Evolutionary conservation across 2,888 invertebrate species (phyloP).

Genomic region (Tetragonula carbonaria): DNA sequence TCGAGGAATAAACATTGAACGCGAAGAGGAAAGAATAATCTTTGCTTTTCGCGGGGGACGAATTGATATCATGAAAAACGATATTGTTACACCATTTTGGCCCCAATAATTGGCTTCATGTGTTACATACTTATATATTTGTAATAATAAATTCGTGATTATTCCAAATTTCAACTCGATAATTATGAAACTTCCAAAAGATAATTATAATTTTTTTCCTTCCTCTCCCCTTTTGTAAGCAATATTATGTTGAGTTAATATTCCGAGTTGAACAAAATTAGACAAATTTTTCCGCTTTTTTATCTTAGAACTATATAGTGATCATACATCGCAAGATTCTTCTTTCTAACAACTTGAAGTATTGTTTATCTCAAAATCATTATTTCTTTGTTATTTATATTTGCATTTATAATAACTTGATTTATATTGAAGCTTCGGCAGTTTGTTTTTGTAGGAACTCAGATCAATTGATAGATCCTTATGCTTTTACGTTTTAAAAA

Average conservation of each 20-base stretch:
- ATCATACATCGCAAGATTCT: slow-evolving; percentile 23
- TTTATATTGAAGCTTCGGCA: slow-evolving; percentile 15
- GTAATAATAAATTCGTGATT: neutral
- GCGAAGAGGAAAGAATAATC: slow-evolving; percentile 2
- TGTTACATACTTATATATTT: slow-evolving; percentile 13
- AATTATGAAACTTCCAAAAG: neutral
- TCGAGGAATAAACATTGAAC: slow-evolving; percentile 19
- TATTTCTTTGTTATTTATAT: slow-evolving; percentile 26
- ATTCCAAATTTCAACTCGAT: slow-evolving; percentile 29
- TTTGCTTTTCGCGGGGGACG: slow-evolving; percentile 2
- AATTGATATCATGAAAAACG: slow-evolving; percentile 12
- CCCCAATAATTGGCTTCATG: slow-evolving; percentile 37
- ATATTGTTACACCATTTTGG: slow-evolving; percentile 15
- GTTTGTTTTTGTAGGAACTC: slow-evolving; percentile 36
- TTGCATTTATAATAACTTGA: neutral
- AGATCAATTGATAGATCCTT: slow-evolving; percentile 10
- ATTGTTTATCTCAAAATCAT: slow-evolving; percentile 20
- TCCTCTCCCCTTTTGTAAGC: neutral
- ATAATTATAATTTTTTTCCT: neutral
- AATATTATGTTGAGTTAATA: slow-evolving; percentile 3
- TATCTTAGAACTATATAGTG: slow-evolving; percentile 38
- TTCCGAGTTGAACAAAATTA: neutral
- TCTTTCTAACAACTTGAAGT: slow-evolving; percentile 49
- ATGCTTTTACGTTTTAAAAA: slow-evolving; percentile 25
- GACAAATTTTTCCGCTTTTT: neutral